These are phyloP conservation scores for Alloscopus bannaensis DNA, from an alignment of 2,888 invertebrate species.

Conservation along the genomic window DNA sequence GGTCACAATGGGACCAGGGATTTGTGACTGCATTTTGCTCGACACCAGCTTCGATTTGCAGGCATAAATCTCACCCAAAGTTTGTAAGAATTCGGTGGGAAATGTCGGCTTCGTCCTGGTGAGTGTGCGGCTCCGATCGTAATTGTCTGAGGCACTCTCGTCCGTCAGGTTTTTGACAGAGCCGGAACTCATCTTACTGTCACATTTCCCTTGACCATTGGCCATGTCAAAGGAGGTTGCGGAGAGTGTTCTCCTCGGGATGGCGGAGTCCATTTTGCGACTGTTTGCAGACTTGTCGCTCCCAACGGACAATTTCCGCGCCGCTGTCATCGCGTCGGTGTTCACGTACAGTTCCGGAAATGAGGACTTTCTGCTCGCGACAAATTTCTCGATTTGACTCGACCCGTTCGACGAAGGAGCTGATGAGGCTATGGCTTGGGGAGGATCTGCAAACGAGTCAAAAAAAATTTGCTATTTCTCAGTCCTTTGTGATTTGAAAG, in stretches of 20 bases:
- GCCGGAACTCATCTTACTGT: background rate
- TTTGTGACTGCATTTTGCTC: background rate
- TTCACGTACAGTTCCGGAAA: conserved; percentile 43
- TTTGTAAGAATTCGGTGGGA: conserved; percentile 51
- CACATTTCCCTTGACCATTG: background rate
- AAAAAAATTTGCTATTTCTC: too few species aligned
- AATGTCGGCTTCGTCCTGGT: conserved; percentile 4
- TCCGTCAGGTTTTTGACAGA: background rate
- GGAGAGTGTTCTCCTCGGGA: too few species aligned
- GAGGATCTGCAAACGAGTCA: background rate
- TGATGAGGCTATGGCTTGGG: background rate
- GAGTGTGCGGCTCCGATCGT: background rate
- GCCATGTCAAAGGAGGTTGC: too few species aligned
- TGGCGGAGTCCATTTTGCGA: background rate
- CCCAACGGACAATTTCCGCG: conserved; percentile 22
- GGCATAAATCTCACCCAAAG: conserved; percentile 50
- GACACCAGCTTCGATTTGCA: conserved; percentile 36
- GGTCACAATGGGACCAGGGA: background rate
- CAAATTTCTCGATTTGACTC: conserved; percentile 5
- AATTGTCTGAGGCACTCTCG: background rate
- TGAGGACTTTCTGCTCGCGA: conserved; percentile 28
- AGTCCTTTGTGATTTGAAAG: background rate
- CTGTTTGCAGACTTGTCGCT: conserved; percentile 11
- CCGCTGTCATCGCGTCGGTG: conserved; percentile 2
- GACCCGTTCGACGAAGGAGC: background rate